phyloP scores from a whole-genome alignment of 2,113 vertebrate species.

The Pyrgilauda ruficollis region DNA sequence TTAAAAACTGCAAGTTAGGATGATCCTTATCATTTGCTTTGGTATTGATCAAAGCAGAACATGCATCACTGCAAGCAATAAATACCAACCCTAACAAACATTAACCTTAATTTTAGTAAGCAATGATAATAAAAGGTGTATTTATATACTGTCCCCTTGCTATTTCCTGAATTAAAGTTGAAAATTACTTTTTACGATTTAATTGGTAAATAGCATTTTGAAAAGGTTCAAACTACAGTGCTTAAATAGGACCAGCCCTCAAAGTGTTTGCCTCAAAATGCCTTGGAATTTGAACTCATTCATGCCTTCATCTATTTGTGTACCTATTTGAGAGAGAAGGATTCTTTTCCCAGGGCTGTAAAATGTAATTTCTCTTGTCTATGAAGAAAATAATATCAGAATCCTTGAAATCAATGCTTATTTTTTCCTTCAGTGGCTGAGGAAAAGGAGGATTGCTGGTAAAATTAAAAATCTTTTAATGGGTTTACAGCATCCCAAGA shows the following conservation, averaged over 20 bases:
- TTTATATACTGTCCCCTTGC: not conserved
- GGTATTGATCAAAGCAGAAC: not conserved
- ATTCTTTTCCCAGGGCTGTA: not conserved
- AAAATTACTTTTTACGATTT: conserved; percentile 50
- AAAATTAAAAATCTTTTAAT: not conserved
- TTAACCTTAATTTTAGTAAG: conserved; percentile 45
- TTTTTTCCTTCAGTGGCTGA: not conserved
- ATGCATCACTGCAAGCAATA: not conserved
- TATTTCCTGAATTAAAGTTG: not conserved
- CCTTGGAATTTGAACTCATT: conserved; percentile 37
- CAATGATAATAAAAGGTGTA: not conserved
- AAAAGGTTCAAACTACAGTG: conserved; percentile 28
- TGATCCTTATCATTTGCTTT: not conserved
- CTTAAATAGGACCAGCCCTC: not conserved
- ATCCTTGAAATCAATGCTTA: not conserved
- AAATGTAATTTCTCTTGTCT: not conserved
- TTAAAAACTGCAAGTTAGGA: not conserved
- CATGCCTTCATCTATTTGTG: not conserved
- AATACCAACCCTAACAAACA: conserved; percentile 45
- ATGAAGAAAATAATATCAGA: not conserved
- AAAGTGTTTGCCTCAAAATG: not conserved
- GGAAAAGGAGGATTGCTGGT: not conserved
- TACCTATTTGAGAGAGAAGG: not conserved
- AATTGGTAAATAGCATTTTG: not conserved
- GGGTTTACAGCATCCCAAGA: not conserved